Conservation (phyloP, 2,888 invertebrate genomes). For the Agrotis ipsilon region DNA sequence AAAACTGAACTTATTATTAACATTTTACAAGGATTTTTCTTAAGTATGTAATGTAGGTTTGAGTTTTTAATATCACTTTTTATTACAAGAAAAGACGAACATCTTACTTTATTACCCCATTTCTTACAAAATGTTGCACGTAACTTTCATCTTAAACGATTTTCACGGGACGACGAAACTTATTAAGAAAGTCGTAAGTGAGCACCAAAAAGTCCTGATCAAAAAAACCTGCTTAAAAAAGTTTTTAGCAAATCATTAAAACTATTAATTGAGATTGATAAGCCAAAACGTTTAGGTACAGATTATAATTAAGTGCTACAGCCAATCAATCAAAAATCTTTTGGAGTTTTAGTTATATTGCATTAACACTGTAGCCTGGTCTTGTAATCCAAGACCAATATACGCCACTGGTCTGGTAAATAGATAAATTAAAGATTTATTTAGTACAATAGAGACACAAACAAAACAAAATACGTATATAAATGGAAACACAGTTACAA, state of each 20-base stretch:
- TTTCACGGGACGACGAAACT: background rate
- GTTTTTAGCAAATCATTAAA: background rate
- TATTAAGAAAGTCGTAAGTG: background rate
- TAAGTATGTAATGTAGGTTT: slow-evolving; percentile 9
- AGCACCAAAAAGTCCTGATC: background rate
- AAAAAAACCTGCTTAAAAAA: background rate
- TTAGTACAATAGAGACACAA: too few relatives aligned
- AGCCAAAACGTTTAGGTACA: too few relatives aligned
- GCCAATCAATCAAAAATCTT: too few relatives aligned
- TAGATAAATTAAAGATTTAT: too few relatives aligned
- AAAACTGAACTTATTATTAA: slow-evolving; percentile 12
- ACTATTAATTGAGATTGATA: background rate
- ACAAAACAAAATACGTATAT: too few relatives aligned
- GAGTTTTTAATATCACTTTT: slow-evolving; percentile 28
- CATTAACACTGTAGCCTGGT: too few relatives aligned
- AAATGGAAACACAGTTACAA: too few relatives aligned
- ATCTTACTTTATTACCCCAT: background rate
- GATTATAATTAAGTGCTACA: too few relatives aligned
- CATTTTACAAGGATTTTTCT: slow-evolving; percentile 22
- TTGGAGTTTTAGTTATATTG: too few relatives aligned
- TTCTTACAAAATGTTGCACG: background rate
- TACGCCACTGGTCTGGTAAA: too few relatives aligned
- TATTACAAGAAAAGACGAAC: background rate
- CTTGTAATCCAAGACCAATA: too few relatives aligned
- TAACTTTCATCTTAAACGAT: background rate